Conservation (phyloP, 1,140 invertebrate species). For the Heliconius hewitsoni region DNA sequence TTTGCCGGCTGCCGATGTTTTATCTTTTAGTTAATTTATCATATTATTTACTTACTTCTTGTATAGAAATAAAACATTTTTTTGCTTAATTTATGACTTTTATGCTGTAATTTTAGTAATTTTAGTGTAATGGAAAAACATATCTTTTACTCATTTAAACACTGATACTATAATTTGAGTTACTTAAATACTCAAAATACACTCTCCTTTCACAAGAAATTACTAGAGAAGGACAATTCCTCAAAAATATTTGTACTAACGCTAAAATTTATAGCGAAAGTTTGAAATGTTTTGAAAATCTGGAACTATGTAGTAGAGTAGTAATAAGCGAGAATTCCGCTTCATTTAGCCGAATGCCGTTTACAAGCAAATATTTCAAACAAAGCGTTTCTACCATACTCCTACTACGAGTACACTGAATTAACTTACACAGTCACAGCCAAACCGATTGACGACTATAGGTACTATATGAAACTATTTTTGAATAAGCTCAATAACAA, state of each 20-base stretch:
- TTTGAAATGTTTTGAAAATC: constrained; percentile 6
- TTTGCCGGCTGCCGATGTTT: too few species aligned
- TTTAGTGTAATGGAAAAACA: too few species aligned
- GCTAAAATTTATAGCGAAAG: background rate
- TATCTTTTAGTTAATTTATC: too few species aligned
- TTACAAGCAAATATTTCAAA: constrained; percentile 7
- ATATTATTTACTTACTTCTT: too few species aligned
- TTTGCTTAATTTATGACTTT: too few species aligned
- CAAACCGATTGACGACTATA: background rate
- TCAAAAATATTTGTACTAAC: background rate
- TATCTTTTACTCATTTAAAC: background rate
- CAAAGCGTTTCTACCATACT: background rate
- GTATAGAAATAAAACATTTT: too few species aligned
- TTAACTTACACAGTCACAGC: background rate
- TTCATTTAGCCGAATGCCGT: constrained; percentile 4
- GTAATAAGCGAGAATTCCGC: constrained; percentile 9
- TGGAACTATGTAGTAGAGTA: background rate
- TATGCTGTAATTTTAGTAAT: too few species aligned
- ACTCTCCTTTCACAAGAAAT: background rate
- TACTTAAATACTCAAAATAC: background rate
- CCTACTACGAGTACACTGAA: background rate
- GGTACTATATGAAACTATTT: background rate
- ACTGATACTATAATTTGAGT: background rate
- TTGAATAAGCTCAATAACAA: background rate
- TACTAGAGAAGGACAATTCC: background rate